Conservation (phyloP, 1,140 invertebrate genomes). For the Arion vulgaris region DNA sequence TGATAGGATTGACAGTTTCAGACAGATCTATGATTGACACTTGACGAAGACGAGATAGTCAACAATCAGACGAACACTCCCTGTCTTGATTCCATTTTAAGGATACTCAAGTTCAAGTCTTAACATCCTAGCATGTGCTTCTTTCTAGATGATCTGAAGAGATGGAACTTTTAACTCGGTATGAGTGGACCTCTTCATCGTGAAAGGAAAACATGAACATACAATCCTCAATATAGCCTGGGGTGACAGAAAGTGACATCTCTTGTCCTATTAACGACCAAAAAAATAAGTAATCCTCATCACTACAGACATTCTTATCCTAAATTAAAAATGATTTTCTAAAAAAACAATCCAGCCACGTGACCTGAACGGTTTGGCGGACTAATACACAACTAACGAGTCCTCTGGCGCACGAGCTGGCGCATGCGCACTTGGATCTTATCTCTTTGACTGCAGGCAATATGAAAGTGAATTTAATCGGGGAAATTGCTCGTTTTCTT, state of each 20-base stretch:
- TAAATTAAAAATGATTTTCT: neutral
- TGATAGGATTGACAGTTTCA: too few species aligned
- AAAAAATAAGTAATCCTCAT: neutral
- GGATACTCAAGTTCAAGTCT: neutral
- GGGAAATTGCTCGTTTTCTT: slow-evolving; percentile 23
- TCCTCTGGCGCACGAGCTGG: neutral
- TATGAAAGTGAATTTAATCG: neutral
- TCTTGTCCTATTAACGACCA: neutral
- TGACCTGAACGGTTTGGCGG: neutral
- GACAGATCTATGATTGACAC: too few species aligned
- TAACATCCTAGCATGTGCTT: neutral
- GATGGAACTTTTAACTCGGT: neutral
- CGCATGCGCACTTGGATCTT: neutral
- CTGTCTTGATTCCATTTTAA: neutral
- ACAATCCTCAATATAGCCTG: neutral
- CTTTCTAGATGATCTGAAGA: neutral
- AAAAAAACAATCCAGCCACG: slow-evolving; percentile 1
- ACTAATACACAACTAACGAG: slow-evolving; percentile 26
- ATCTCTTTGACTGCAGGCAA: neutral
- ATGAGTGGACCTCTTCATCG: neutral
- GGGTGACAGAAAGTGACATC: neutral
- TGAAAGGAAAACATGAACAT: neutral
- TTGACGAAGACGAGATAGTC: too few species aligned
- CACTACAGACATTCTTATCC: neutral
- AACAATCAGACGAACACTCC: too few species aligned